Conservation (phyloP, 1,140 invertebrate genomes). For the Drepana arcuata region DNA sequence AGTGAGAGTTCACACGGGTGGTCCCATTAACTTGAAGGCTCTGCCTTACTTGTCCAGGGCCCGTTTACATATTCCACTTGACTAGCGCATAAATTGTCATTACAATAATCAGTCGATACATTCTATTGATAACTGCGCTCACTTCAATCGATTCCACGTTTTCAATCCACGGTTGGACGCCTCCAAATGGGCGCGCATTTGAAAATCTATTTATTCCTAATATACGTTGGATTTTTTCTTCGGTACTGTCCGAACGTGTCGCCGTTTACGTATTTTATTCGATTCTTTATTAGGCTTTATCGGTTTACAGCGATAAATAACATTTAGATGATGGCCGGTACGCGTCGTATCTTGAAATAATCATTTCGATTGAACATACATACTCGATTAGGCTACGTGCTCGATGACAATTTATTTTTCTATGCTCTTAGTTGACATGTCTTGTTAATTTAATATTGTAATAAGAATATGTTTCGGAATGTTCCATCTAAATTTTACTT, state of each 20-base stretch:
- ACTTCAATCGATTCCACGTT: slow-evolving; percentile 30
- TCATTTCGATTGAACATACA: slow-evolving; percentile 18
- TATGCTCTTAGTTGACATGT: slow-evolving; percentile 5
- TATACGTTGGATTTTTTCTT: slow-evolving; percentile 25
- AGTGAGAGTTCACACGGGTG: slow-evolving; percentile 44
- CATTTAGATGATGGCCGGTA: slow-evolving; percentile 14
- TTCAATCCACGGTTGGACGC: slow-evolving; percentile 33
- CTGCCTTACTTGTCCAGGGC: slow-evolving; percentile 29
- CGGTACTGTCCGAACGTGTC: slow-evolving; percentile 17
- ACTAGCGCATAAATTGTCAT: slow-evolving; percentile 53
- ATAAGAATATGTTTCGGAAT: not conserved
- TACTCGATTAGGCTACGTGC: slow-evolving; percentile 10
- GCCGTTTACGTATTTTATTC: slow-evolving; percentile 34
- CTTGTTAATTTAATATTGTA: not conserved
- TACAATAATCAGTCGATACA: slow-evolving; percentile 50
- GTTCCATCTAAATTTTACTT: not conserved
- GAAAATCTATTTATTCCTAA: slow-evolving; percentile 24
- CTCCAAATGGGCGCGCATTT: slow-evolving; percentile 19
- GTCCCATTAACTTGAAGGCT: slow-evolving; percentile 32
- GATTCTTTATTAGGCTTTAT: slow-evolving; percentile 36
- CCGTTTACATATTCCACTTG: slow-evolving; percentile 52
- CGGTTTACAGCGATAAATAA: slow-evolving; percentile 33
- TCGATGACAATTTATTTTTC: slow-evolving; percentile 13
- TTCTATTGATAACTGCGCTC: slow-evolving; percentile 40
- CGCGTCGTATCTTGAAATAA: slow-evolving; percentile 6